phyloP scores from a whole-genome alignment of 2,888 invertebrate species.

The Caradrina kadenii region DNA sequence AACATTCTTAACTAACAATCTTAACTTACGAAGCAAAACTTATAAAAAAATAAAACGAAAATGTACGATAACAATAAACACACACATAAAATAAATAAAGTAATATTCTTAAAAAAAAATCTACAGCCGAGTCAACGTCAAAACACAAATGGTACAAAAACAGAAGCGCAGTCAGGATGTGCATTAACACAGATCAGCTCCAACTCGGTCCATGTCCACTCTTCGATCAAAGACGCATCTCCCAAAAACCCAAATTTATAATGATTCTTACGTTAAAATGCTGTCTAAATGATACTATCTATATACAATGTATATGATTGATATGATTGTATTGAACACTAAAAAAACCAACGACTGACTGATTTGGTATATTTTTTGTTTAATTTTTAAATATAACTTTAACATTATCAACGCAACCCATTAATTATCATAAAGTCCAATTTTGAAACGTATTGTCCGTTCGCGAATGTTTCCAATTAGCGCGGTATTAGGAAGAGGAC shows the following conservation, averaged over 20 bases:
- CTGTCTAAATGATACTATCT: slow-evolving; percentile 1
- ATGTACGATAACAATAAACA: neutral
- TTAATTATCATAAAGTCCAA: neutral
- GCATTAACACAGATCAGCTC: slow-evolving; percentile 4
- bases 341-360: neutral
- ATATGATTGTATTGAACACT: neutral
- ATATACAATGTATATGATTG: neutral
- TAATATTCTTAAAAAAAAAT: neutral
- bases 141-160: neutral
- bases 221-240: no score
- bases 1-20: neutral
- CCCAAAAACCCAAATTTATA: neutral
- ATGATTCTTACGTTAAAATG: neutral
- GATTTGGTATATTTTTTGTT: neutral
- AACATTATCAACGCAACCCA: neutral
- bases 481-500: neutral
- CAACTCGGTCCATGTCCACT: slow-evolving; percentile 5
- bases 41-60: neutral
- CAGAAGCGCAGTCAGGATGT: slow-evolving; percentile 3
- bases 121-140: neutral
- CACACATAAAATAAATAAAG: slow-evolving; percentile 1
- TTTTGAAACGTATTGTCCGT: slow-evolving; percentile 12
- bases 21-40: neutral
- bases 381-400: neutral
- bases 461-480: slow-evolving; percentile 11